Conservation (phyloP, 2,888 invertebrate species). For the Elysia crispata region DNA sequence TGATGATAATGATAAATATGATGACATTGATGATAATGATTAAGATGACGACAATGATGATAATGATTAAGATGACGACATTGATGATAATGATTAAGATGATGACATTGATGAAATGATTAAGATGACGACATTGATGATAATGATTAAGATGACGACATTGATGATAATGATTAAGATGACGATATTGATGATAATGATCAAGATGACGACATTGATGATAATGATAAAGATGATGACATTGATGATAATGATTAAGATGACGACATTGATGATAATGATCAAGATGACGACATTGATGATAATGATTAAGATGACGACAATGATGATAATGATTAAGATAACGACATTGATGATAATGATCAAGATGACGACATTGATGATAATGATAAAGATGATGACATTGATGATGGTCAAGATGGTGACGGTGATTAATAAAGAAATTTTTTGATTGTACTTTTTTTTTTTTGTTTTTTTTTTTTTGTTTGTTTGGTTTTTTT, state of each 20-base stretch:
- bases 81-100: conserved; percentile 36
- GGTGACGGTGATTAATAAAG: background rate
- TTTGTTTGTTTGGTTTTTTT: no score
- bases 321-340: conserved; percentile 10
- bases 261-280: no score
- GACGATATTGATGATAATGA: conserved; percentile 26
- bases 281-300: conserved; percentile 22
- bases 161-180: conserved; percentile 26
- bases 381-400: no score
- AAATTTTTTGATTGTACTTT: no score
- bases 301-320: conserved; percentile 25
- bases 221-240: no score
- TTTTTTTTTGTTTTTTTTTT: no score
- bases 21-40: conserved; percentile 23
- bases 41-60: conserved; percentile 12
- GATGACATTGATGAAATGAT: conserved; percentile 33
- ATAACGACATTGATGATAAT: background rate
- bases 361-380: no score
- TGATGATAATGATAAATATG: conserved; percentile 16
- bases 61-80: no score
- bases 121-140: conserved; percentile 22
- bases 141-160: background rate
- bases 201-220: no score
- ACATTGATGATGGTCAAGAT: no score
- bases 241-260: no score